phyloP scores from a whole-genome alignment of 2,797 vertebrate species.

The Cyclopterus lumpus region DNA sequence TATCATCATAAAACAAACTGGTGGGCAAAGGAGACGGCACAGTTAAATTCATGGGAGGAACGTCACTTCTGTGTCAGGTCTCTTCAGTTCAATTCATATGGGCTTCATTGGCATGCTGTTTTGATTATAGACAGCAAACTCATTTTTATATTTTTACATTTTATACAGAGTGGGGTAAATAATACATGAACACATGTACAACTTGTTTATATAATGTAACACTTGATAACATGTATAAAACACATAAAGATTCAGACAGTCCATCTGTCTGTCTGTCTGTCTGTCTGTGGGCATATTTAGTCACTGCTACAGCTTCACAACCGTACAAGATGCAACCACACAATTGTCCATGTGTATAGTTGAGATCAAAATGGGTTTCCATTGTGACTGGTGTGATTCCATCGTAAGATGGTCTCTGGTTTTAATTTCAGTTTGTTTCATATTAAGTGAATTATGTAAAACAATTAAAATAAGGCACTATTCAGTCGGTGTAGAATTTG shows the following conservation, averaged over 20 bases:
- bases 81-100: neutral
- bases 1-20: constrained; percentile 25
- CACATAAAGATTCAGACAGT: neutral
- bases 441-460: neutral
- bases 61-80: neutral
- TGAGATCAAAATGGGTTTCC: neutral
- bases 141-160: too few species aligned
- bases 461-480: neutral
- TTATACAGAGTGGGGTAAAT: neutral
- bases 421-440: neutral
- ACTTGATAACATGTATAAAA: neutral
- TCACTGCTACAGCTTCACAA: neutral
- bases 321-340: too few species aligned
- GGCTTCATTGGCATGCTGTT: neutral
- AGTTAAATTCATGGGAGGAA: neutral
- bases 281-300: too few species aligned
- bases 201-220: neutral
- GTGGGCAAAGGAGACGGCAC: neutral
- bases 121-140: neutral
- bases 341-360: neutral
- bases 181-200: neutral
- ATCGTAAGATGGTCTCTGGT: neutral
- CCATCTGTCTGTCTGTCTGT: too few species aligned
- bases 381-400: neutral
- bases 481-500: neutral